phyloP scores from a whole-genome alignment of 1,140 invertebrate genomes.

The Drosophila athabasca region DNA sequence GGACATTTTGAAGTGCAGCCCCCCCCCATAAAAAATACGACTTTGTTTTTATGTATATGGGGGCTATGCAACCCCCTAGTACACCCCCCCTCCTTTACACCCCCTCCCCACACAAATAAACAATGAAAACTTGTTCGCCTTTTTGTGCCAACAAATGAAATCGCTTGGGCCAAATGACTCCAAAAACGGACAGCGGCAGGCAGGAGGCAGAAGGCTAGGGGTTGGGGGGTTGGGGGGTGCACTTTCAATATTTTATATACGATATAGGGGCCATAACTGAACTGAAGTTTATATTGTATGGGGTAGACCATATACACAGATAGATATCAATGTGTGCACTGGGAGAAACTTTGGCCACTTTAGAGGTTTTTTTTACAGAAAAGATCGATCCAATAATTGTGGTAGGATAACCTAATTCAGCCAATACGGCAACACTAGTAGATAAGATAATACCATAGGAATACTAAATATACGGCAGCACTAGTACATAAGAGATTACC shows the following conservation, averaged over 20 bases:
- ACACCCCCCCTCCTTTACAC: background rate
- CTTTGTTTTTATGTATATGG: slow-evolving; percentile 14
- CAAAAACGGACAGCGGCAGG: slow-evolving; percentile 40
- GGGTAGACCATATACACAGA: background rate
- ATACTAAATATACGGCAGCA: too few species aligned
- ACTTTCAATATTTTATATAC: slow-evolving; percentile 45
- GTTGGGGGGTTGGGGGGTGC: background rate
- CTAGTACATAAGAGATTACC: too few species aligned
- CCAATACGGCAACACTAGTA: too few species aligned
- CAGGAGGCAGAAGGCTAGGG: background rate
- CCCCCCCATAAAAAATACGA: background rate
- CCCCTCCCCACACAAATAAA: slow-evolving; percentile 20
- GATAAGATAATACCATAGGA: too few species aligned
- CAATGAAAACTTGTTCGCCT: slow-evolving; percentile 44
- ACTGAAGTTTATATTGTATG: slow-evolving; percentile 13
- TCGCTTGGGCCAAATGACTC: slow-evolving; percentile 58
- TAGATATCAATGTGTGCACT: slow-evolving; percentile 21
- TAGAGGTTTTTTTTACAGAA: too few species aligned
- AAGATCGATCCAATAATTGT: too few species aligned
- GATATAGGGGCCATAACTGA: slow-evolving; percentile 16
- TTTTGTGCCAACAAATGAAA: slow-evolving; percentile 47
- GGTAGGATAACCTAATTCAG: too few species aligned
- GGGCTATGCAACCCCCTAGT: background rate
- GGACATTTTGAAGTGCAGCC: slow-evolving; percentile 7
- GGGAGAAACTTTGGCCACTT: too few species aligned